Evolutionary conservation across 2,797 vertebrate species (phyloP).

Genomic region (Rachycentron canadum): DNA sequence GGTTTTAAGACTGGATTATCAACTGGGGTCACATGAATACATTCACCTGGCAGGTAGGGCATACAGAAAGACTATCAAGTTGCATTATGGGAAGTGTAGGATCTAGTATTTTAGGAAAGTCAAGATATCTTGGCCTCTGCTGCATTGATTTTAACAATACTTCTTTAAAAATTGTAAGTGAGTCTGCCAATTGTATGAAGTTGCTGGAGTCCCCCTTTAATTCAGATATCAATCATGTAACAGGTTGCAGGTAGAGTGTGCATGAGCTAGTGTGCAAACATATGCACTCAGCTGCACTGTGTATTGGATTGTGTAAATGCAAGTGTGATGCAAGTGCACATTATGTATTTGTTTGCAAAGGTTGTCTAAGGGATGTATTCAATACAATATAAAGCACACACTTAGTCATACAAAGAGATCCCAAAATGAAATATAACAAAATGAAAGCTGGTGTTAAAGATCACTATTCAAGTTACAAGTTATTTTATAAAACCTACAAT

Average conservation of each 20-base stretch:
- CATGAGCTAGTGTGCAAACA: not conserved
- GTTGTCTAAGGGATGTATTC: slow-evolving; percentile 5
- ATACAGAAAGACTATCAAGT: too few relatives aligned
- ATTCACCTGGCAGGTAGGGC: too few relatives aligned
- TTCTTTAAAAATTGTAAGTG: not conserved
- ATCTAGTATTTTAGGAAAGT: not conserved
- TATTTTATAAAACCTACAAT: slow-evolving; percentile 16
- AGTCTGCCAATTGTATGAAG: not conserved
- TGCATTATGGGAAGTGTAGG: not conserved
- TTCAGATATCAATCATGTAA: not conserved
- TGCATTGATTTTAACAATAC: not conserved
- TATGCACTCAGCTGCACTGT: not conserved
- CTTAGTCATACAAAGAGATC: not conserved
- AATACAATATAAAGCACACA: slow-evolving; percentile 31
- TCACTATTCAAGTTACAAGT: not conserved
- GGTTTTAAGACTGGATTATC: not conserved
- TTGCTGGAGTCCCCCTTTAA: not conserved
- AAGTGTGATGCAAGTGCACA: not conserved
- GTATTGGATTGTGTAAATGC: not conserved
- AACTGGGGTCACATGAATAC: too few relatives aligned
- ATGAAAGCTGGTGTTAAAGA: not conserved
- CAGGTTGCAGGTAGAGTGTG: not conserved
- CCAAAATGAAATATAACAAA: slow-evolving; percentile 21
- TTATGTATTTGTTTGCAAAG: not conserved
- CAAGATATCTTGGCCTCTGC: not conserved